Evolutionary conservation across 2,888 invertebrate genomes (phyloP), one percentile per base, ranked within the genome.

Genomic region (Stegana nigrithorax): DNA sequence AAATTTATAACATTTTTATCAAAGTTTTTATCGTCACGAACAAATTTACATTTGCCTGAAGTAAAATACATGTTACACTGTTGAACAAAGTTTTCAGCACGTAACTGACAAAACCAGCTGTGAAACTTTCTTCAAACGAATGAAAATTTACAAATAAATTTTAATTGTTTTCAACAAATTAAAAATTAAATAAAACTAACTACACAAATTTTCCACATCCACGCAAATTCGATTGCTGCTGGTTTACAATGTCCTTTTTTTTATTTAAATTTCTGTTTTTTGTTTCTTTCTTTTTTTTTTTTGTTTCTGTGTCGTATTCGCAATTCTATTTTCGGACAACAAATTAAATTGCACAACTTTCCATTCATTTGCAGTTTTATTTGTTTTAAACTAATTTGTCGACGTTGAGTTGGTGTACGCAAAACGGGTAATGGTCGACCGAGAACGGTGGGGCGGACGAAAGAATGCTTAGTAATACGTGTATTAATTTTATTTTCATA

Each of bases 301-400:
- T 36, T 1, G 10, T 36, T 1, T 36, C n/a, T 36, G 4, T 36
- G 10, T 36, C n/a, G 36, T 36, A 36, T 36, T 36, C 36, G 10
- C 21, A 47, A 47, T 47, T 47, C 25, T 47, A 47, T 47, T 47
- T 47, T 47, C 47, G 47, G 58, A 58, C 42, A 78, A 78, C 70
- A 79, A 74, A 79, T 77, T 69, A 78, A 72, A 77, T 81, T 73
- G 70, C 75, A 79, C 71, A 71, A 78, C 67, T 74, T 81, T 79
- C 71, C 74, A 73, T 76, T 81, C 71, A 69, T 75, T 76, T 76
- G 73, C 76, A 76, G 73, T 78, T 80, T 80, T 80, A 80, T 76
- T 80, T 76, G 80, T 80, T 76, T 78, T 68, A 80, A 78, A 76
- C 71, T 75, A 76, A 82, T 69, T 69, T 66, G 67, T 67, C 58